phyloP scores from a whole-genome alignment of 1,140 invertebrate species.

The Papilio aristodemus region DNA sequence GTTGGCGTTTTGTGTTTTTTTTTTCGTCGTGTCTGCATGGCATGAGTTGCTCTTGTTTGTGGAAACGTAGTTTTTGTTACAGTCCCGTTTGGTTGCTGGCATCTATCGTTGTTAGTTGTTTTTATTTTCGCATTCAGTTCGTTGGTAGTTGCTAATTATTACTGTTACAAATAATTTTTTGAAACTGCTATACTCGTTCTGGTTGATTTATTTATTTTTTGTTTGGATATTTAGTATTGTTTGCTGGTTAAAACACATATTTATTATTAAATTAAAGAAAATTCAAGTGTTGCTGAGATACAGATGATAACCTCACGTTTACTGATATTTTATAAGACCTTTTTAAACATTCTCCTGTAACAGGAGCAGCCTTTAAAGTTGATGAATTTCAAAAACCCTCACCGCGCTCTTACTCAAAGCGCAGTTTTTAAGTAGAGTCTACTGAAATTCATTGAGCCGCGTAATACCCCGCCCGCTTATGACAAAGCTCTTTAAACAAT shows the following conservation, averaged over 20 bases:
- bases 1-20: slow-evolving; percentile 42
- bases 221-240: slow-evolving; percentile 24
- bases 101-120: slow-evolving; percentile 50
- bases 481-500: slow-evolving; percentile 50
- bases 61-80: slow-evolving; percentile 53
- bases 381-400: slow-evolving; percentile 42
- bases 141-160: slow-evolving; percentile 38
- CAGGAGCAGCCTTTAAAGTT: slow-evolving; percentile 15
- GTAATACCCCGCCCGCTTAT: slow-evolving; percentile 42
- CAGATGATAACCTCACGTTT: slow-evolving; percentile 2
- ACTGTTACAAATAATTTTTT: slow-evolving; percentile 29
- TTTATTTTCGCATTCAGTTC: slow-evolving; percentile 45
- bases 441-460: slow-evolving; percentile 48
- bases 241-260: not conserved
- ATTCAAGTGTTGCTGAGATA: not conserved
- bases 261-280: not conserved
- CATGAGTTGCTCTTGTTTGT: slow-evolving; percentile 61
- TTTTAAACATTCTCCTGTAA: slow-evolving; percentile 12
- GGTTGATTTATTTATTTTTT: slow-evolving; percentile 31
- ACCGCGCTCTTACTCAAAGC: slow-evolving; percentile 38
- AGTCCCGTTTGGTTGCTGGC: slow-evolving; percentile 61
- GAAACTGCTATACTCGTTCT: slow-evolving; percentile 8
- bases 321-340: slow-evolving; percentile 8
- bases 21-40: slow-evolving; percentile 66
- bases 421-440: slow-evolving; percentile 41